Evolutionary conservation across 2,888 invertebrate species (phyloP), one percentile per base, ranked within the genome.

Genomic region (Chironomus tentans): DNA sequence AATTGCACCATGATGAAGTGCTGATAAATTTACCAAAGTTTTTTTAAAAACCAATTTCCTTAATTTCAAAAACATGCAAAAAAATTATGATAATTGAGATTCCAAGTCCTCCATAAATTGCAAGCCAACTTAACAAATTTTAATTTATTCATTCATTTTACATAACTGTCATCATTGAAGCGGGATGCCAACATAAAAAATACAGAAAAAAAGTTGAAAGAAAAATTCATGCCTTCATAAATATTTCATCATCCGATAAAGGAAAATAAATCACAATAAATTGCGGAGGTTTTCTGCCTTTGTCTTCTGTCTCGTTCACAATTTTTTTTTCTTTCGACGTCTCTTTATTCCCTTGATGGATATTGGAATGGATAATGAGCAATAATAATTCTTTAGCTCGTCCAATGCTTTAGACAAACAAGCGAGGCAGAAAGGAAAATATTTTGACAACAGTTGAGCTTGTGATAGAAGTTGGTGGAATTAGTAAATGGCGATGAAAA

Each of bases 291-390:
- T 56, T 50, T 12, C n/a, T 15, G 56, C 56, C 18, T 18, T 56
- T 15, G 38, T 38, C 38, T 38, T 38, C 38, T 10, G 38, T 38
- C 38, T 38, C 38, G 38, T 38, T 28, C 28, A 1, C 4, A 24
- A n/a, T n/a, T 24, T 4, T 28, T 1, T 28, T 28, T 28, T 28
- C 5, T 28, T 28, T 28, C 28, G 4, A 28, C 28, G 28, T 15
- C 56, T 56, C 56, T 56, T 56, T 50, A 15, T 7, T 21, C 22
- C 7, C 24, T 24, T 21, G 21, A 22, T 21, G 65, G 65, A 21
- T 65, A 65, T 65, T 65, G 21, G 65, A 65, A 65, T 65, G 22
- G 65, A 65, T 65, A 65, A 65, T 65, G 65, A 65, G 65, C 65
- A 65, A 65, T 65, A 21, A 65, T 65, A 65, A 65, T 65, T 65